Conservation (phyloP, 2,888 invertebrate genomes). For the Nephrotoma appendiculata region DNA sequence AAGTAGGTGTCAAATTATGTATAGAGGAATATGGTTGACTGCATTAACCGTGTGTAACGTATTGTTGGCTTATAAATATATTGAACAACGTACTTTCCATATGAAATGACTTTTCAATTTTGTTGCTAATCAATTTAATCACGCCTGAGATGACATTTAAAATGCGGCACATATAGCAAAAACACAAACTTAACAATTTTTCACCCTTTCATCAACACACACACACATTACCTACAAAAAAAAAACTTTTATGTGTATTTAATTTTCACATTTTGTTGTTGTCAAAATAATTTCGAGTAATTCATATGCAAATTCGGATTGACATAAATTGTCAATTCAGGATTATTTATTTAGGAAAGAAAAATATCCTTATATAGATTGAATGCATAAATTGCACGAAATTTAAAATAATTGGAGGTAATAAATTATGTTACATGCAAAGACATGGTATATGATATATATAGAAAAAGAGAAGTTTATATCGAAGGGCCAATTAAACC, state of each 20-base stretch:
- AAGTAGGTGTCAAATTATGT: too few species aligned
- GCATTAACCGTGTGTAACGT: too few species aligned
- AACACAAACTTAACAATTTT: not conserved
- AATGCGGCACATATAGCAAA: not conserved
- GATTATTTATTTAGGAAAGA: not conserved
- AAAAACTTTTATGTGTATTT: not conserved
- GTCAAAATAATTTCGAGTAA: not conserved
- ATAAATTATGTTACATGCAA: conserved; percentile 2
- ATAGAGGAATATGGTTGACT: too few species aligned
- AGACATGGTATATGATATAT: not conserved
- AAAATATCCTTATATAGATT: not conserved
- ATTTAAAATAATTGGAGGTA: not conserved
- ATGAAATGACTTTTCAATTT: not conserved
- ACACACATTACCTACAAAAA: not conserved
- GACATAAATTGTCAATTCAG: conserved; percentile 2
- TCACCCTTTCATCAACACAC: not conserved
- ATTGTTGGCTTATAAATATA: too few species aligned
- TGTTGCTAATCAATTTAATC: not conserved
- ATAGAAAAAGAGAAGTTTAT: not conserved
- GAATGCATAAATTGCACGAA: not conserved
- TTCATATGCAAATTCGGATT: conserved; percentile 1
- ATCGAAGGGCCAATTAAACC: not conserved
- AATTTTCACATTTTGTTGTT: not conserved
- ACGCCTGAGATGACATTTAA: not conserved
- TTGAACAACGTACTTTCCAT: not conserved